Evolutionary conservation across 2,888 invertebrate genomes (phyloP), one percentile per base, ranked within the genome.

Genomic region (Falcaria lacertinaria): DNA sequence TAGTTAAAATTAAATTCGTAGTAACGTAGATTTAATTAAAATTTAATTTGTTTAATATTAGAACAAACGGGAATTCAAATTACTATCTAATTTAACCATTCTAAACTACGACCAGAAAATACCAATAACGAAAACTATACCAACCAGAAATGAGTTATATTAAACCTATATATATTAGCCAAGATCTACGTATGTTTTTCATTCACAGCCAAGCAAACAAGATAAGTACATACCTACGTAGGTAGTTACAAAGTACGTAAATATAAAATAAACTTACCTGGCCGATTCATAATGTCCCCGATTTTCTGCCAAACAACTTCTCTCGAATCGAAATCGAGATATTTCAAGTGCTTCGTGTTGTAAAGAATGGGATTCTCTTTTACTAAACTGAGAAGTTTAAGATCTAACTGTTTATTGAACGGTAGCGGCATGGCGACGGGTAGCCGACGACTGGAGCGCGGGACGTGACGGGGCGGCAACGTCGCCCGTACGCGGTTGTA

Each of bases 251-350:
- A 22, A 15, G 16, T 16, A 43, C n/a, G 39, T 8, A 32, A 40
- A 8, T 33, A 15, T 38, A 42, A 35, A 42, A 16, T 11, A 15
- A 52, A 75, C 78, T 77, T 52, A 86, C 86, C 79, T 25, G 87
- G 81, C 39, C 79, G 70, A 42, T 67, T 69, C 16, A 88, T 45
- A 0, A 59, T 48, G 37, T 86, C 86, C 5, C 84, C 86, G 17
- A 88, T 88, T 52, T 79, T 81, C 56, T 83, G 82, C 88, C 88
- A 88, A 22, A 78, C 60, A 0, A 82, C 80, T 57, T 86, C 86
- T 25, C 83, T 68, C 0, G 72, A 59, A 42, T 87, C 80, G 6
- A 67, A 73, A 41, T 84, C 79, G 42, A 77, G 45, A 45, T 84
- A 83, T 44, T 83, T 82, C 0, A 73, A 57, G 22, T 84, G 74